A percentile compares a stretch with the other conserved stretches of the same genome.
phyloP scores from a whole-genome alignment of 2,113 vertebrate species.

The Sylvilagus bachmani region DNA sequence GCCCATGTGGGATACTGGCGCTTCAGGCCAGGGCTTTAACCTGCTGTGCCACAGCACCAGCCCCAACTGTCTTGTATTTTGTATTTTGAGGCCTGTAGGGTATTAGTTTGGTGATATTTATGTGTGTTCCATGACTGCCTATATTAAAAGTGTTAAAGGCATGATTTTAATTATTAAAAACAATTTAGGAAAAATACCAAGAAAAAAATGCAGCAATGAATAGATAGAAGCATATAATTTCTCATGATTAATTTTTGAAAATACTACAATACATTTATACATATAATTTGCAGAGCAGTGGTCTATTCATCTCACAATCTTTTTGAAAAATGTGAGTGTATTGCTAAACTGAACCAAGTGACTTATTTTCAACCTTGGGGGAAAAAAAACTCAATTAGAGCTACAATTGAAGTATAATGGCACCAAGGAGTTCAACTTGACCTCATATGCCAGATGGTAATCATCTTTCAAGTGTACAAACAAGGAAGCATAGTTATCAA shows the following conservation, averaged over 20 bases:
- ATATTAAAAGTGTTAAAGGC: constrained; percentile 22
- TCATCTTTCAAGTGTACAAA: constrained; percentile 85
- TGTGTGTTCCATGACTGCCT: not conserved
- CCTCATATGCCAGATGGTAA: constrained; percentile 81
- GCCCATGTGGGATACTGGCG: too few relatives aligned
- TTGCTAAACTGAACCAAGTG: constrained; percentile 46
- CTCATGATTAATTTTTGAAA: constrained; percentile 51
- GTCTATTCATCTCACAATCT: constrained; percentile 20
- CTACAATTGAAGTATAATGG: constrained; percentile 57
- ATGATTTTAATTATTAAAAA: constrained; percentile 45
- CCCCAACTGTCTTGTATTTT: not conserved
- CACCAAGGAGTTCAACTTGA: constrained; percentile 82
- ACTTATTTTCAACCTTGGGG: constrained; percentile 62
- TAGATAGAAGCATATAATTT: constrained; percentile 31
- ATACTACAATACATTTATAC: not conserved
- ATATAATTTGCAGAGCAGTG: constrained; percentile 16
- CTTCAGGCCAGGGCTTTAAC: too few relatives aligned
- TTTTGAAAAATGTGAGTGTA: not conserved
- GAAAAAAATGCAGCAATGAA: constrained; percentile 14
- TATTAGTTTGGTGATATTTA: constrained; percentile 27
- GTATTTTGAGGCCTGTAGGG: constrained; percentile 18
- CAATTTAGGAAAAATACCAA: constrained; percentile 33
- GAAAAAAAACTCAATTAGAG: constrained; percentile 62
- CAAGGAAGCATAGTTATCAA: constrained; percentile 86
- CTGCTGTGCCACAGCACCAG: too few relatives aligned